Conservation (phyloP, 30 jellyfish, hydroid and myxozoan species). For the Phacellophora camtschatica region DNA sequence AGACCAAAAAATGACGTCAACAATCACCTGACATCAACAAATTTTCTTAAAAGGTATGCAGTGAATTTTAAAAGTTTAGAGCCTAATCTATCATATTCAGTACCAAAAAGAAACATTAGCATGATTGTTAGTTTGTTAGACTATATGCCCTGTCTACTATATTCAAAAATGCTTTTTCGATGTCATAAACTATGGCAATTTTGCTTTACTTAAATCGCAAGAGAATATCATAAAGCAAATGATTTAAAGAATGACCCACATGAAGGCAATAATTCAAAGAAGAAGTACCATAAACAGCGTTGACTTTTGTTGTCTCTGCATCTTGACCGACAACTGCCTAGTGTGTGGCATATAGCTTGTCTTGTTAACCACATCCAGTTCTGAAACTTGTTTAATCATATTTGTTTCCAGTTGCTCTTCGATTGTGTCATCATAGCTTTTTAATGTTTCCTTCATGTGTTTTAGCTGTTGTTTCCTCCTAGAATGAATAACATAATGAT, state of each 20-base stretch:
- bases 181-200: conserved; percentile 19
- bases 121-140: too few species aligned
- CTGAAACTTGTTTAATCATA: conserved; percentile 39
- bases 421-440: conserved; percentile 23
- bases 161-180: too few species aligned
- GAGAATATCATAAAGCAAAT: conserved; percentile 32
- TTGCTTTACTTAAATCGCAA: conserved; percentile 12
- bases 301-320: conserved; percentile 58
- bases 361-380: conserved; percentile 29
- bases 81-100: too few species aligned
- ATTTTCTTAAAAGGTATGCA: too few species aligned
- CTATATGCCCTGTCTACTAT: too few species aligned
- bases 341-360: conserved; percentile 33
- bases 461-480: conserved; percentile 46
- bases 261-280: conserved; percentile 48
- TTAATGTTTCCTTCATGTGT: conserved; percentile 28
- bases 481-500: background rate
- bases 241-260: conserved; percentile 49
- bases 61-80: too few species aligned
- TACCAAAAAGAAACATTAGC: too few species aligned
- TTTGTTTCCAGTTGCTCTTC: conserved; percentile 35
- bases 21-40: too few species aligned
- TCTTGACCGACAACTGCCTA: conserved; percentile 40
- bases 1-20: too few species aligned
- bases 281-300: conserved; percentile 52